Base-by-base conservation (phyloP, 2,888 invertebrate genomes). In the Torymus auratus region DNA sequence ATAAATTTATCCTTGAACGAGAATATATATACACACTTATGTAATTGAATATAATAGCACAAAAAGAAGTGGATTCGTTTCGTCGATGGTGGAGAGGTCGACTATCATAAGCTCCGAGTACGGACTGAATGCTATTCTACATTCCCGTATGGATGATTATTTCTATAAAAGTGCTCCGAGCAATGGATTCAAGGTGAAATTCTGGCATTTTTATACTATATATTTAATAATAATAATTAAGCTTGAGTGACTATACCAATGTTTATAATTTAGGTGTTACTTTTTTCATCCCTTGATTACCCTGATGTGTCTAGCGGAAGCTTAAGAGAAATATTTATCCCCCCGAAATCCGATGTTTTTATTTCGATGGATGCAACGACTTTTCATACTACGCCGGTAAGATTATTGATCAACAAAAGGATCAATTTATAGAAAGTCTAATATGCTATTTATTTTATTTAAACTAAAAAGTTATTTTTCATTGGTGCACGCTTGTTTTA, bases 131-230 rank as follows among this genome's bases (percentile, higher is more conserved):
- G 84, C 89, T n/a, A 82, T 86, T 17, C 65, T 90, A 28, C 81
- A 87, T 68, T 85, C 89, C 2, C 80, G 85, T 0, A 20, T 84
- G 1, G 85, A 88, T 14, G 93, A 93, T 76, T 92, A 92, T 81
- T 92, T 92, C 75, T 93, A 91, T 84, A 92, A 92, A 82, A 91
- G 91, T 41, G 87, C 92, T 60, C 92, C 93, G 0, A 88, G 91
- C 68, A 89, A 90, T 82, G 93, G 93, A 50, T 92, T 92, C 55
- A 92, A 92, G 90, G 93, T 93, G 86, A 50, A 85, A 23, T 23
- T 64, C 14, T 3, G 28, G 3, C 7, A 67, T 68, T 74, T 70
- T 72, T 70, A 28, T 7, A 28, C 0, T 5, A 1, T 28, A 28
- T 7, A 28, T 28, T 28, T 28, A 28, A 28, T 1, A 28, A n/a